Conservation (phyloP, 2,888 invertebrate genomes). For the Alviniconcha strummeri region DNA sequence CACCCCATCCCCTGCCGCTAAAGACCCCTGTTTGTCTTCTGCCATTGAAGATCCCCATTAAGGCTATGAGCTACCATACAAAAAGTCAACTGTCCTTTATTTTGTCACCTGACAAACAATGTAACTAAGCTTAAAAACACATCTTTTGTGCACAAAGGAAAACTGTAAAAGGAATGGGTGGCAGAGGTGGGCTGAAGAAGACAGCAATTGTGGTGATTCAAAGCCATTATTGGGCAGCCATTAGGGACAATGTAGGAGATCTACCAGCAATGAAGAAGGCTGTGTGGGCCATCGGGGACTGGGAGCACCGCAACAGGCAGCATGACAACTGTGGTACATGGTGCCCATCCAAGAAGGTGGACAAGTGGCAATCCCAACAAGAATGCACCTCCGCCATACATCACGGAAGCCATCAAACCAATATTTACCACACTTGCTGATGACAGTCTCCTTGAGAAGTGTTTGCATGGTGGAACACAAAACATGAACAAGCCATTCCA, state of each 20-base stretch:
- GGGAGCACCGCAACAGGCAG: slow-evolving; percentile 21
- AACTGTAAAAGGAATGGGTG: slow-evolving; percentile 19
- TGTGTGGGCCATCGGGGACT: slow-evolving; percentile 29
- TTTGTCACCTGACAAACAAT: slow-evolving; percentile 8
- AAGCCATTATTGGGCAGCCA: slow-evolving; percentile 30
- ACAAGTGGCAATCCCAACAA: background rate
- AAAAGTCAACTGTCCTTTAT: slow-evolving; percentile 16
- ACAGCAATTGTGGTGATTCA: slow-evolving; percentile 14
- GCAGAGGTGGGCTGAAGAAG: slow-evolving; percentile 11
- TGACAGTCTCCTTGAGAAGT: background rate
- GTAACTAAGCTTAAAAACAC: slow-evolving; percentile 6
- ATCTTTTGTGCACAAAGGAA: background rate
- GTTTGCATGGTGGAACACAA: slow-evolving; percentile 12
- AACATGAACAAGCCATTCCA: slow-evolving; percentile 20
- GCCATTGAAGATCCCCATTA: no score
- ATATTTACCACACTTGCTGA: background rate
- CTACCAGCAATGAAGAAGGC: background rate
- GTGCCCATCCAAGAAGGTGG: slow-evolving; percentile 4
- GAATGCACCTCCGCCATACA: background rate
- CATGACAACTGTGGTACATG: slow-evolving; percentile 24
- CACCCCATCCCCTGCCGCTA: no score
- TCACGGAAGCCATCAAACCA: slow-evolving; percentile 4
- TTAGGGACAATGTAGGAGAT: slow-evolving; percentile 18
- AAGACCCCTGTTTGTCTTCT: no score
- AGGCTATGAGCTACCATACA: slow-evolving; percentile 18